Conservation (phyloP, 2,888 invertebrate genomes). For the Xestia sexstrigata region DNA sequence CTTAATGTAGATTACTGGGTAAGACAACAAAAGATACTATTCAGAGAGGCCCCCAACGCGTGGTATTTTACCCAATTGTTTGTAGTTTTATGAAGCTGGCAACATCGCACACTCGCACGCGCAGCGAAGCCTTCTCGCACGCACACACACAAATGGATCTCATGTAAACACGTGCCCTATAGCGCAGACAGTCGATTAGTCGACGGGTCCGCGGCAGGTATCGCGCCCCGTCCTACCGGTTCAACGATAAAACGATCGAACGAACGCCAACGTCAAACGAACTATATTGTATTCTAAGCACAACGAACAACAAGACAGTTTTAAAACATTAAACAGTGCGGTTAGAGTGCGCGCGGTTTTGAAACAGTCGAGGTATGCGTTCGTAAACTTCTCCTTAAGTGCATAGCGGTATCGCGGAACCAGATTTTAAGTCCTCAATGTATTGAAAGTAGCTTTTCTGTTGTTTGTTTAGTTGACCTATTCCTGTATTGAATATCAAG, state of each 20-base stretch:
- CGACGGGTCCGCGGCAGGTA: constrained; percentile 83
- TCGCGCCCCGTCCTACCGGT: constrained; percentile 82
- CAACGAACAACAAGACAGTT: constrained; percentile 63
- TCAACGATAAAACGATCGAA: constrained; percentile 88
- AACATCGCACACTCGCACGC: constrained; percentile 77
- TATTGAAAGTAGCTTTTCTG: constrained; percentile 76
- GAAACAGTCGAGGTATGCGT: constrained; percentile 68
- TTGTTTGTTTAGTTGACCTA: constrained; percentile 72
- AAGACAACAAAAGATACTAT: neutral
- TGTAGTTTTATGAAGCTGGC: constrained; percentile 63
- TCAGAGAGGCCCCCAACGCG: neutral
- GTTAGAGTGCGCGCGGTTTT: constrained; percentile 67
- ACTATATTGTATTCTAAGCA: constrained; percentile 73
- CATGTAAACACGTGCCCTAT: constrained; percentile 76
- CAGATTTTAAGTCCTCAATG: constrained; percentile 80
- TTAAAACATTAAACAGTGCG: constrained; percentile 64
- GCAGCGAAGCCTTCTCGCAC: constrained; percentile 79
- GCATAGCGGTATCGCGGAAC: constrained; percentile 85
- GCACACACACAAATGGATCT: constrained; percentile 70
- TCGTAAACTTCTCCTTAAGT: constrained; percentile 71
- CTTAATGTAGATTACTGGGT: neutral
- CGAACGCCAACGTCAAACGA: constrained; percentile 83
- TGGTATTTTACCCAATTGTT: constrained; percentile 8
- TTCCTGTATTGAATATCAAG: constrained; percentile 59
- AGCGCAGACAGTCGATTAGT: constrained; percentile 77